Evolutionary conservation across 1,140 invertebrate genomes (phyloP), one percentile per base, ranked within the genome.

Genomic region (Zaprionus gabonicus): DNA sequence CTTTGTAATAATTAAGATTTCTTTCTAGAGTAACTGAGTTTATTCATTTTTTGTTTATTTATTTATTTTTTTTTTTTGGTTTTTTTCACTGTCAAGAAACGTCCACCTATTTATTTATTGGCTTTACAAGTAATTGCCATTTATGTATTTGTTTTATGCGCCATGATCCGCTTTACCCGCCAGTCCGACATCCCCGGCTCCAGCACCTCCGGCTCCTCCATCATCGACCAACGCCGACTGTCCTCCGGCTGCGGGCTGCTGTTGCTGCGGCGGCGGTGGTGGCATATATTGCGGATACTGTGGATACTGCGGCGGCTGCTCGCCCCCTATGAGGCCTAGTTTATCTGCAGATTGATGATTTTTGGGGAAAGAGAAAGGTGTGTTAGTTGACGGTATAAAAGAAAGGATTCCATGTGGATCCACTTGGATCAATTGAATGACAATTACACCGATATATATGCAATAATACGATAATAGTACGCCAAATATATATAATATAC

Each of bases 321-420:
- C 71, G 59, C 93, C 88, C 36, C 94, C 94, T 93, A 93, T 94
- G 78, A 92, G 86, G 60, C 91, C 91, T 59, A 92, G 91, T 84
- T 92, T 92, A 84, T 92, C 91, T 92, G 73, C 12, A 28, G 31
- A 10, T 49, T 49, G 27, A 13, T n/a, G 58, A 13, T 36, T 27
- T 49, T 31, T 27, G 27, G 20, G 20, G 57, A 58, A 38, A 60
- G n/a, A 57, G 13, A 34, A n/a, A 17, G 12, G 10, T 5, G 34
- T 49, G 25, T 78, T 73, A 77, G 63, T 57, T 10, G 17, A 13
- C 4, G 10, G 44, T 7, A 38, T 28, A 31, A 44, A 1, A 64
- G 15, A 28, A 38, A 2, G 0, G 13, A 28, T 12, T 68, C 27
- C 27, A 38, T 53, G 27, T 62, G 9, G 27, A 56, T 27, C 27